Conservation (phyloP, 2,797 vertebrate genomes). For the Astyanax mexicanus region DNA sequence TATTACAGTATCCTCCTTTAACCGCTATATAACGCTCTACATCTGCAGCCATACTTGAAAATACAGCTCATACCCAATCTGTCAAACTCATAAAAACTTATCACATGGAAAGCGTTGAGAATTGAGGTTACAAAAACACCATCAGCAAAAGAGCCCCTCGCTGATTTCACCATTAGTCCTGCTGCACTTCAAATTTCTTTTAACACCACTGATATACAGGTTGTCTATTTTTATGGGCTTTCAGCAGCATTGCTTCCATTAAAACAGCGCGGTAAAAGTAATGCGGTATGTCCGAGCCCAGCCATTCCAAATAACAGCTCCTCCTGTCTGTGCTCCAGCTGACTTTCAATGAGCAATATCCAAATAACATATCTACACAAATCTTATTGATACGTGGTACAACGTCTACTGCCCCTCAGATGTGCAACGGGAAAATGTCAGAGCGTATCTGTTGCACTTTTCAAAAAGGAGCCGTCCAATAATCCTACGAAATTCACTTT, state of each 20-base stretch:
- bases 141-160: constrained; percentile 21
- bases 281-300: constrained; percentile 40
- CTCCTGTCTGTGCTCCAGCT: constrained; percentile 34
- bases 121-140: constrained; percentile 1
- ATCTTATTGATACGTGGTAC: constrained; percentile 13
- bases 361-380: constrained; percentile 12
- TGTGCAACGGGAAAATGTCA: constrained; percentile 20
- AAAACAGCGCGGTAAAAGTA: constrained; percentile 38
- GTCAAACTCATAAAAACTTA: neutral
- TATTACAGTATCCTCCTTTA: no score
- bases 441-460: neutral
- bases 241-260: constrained; percentile 31
- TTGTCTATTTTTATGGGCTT: constrained; percentile 32
- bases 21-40: no score
- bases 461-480: constrained; percentile 14
- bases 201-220: constrained; percentile 16
- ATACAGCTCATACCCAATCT: neutral
- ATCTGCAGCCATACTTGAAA: neutral
- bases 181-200: constrained; percentile 29
- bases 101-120: neutral
- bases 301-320: constrained; percentile 54
- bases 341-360: constrained; percentile 21
- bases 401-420: constrained; percentile 7
- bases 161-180: neutral
- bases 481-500: constrained; percentile 22